Conservation (phyloP, 1,140 invertebrate genomes). For the Diabrotica undecimpunctata region DNA sequence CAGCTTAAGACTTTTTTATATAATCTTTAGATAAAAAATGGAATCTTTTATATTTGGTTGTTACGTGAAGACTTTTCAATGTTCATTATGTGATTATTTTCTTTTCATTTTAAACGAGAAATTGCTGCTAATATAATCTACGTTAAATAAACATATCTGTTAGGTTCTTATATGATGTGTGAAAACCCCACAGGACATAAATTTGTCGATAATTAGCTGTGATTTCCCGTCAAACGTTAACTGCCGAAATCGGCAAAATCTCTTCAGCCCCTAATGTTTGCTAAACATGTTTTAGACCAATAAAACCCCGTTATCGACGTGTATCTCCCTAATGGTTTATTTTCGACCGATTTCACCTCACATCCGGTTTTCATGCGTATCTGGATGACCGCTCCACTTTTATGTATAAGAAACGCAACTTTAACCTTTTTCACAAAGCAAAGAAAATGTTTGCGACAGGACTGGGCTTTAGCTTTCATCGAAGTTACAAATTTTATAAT, state of each 20-base stretch:
- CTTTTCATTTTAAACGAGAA: too few relatives aligned
- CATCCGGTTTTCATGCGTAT: slow-evolving; percentile 14
- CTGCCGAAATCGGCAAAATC: background rate
- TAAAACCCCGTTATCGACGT: background rate
- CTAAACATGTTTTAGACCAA: slow-evolving; percentile 2
- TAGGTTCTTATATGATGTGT: background rate
- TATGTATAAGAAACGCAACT: slow-evolving; percentile 14
- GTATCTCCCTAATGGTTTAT: slow-evolving; percentile 5
- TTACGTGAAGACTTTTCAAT: too few relatives aligned
- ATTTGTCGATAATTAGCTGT: background rate
- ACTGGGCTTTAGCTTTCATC: too few relatives aligned
- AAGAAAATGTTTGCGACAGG: background rate
- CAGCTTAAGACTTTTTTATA: too few relatives aligned
- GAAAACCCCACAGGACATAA: background rate
- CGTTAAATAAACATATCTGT: too few relatives aligned
- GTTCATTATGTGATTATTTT: too few relatives aligned
- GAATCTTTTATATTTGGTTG: too few relatives aligned
- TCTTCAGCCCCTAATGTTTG: background rate
- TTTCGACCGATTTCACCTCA: slow-evolving; percentile 14
- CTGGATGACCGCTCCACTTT: slow-evolving; percentile 18
- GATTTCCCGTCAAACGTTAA: background rate
- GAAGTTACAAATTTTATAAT: too few relatives aligned
- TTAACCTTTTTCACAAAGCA: slow-evolving; percentile 4
- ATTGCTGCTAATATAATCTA: too few relatives aligned
- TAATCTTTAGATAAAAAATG: too few relatives aligned